Evolutionary conservation across 2,797 vertebrate genomes (phyloP).

Genomic region (Alca torda): DNA sequence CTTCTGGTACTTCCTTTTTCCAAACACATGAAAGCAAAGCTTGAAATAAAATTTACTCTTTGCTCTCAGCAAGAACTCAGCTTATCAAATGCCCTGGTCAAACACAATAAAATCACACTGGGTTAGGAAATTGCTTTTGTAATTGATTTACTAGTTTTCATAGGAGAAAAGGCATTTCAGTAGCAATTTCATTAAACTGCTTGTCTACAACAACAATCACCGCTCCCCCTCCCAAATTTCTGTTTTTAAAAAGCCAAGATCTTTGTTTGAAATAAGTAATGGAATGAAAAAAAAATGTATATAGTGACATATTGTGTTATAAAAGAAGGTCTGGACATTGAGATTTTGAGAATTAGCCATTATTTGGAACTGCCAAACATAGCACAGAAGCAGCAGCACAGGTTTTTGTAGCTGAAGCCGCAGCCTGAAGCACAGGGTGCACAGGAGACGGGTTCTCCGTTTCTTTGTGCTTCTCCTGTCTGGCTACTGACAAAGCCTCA

Average conservation of each 20-base stretch:
- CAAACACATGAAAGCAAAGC: constrained; percentile 41
- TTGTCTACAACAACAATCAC: constrained; percentile 52
- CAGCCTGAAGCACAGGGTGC: accelerated
- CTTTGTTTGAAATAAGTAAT: neutral
- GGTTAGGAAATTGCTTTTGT: constrained; percentile 73
- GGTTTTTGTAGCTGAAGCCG: neutral
- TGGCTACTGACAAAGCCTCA: neutral
- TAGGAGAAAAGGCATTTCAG: constrained; percentile 66
- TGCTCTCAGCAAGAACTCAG: constrained; percentile 71
- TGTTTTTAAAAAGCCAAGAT: constrained; percentile 39
- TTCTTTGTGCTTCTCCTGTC: neutral
- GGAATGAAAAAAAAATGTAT: neutral
- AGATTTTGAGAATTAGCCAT: neutral
- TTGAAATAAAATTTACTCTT: constrained; percentile 68
- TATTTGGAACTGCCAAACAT: neutral
- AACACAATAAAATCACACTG: constrained; percentile 73
- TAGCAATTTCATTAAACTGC: constrained; percentile 71
- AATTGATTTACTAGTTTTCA: constrained; percentile 75
- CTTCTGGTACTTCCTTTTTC: neutral
- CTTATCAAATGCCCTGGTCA: constrained; percentile 72
- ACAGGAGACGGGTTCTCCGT: neutral
- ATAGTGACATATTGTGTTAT: neutral
- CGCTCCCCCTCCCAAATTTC: neutral
- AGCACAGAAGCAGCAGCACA: accelerated
- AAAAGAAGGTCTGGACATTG: neutral